Evolutionary conservation across 1,140 invertebrate species (phyloP).

Genomic region (Tetragnatha versicolor): DNA sequence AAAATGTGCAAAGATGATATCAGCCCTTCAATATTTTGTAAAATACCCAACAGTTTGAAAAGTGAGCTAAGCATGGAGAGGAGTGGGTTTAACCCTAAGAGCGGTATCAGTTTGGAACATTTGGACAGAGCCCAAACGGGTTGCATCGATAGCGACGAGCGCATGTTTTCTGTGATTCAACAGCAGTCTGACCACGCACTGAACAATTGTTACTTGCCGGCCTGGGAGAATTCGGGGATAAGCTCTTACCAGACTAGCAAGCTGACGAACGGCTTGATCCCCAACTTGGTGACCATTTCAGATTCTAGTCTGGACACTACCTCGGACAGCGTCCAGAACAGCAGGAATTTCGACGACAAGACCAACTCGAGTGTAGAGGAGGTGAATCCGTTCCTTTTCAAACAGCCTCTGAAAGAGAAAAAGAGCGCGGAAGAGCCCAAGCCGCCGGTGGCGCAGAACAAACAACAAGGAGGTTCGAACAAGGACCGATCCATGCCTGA

Average conservation of each 20-base stretch:
- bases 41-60: neutral
- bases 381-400: neutral
- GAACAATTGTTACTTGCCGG: neutral
- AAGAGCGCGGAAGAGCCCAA: neutral
- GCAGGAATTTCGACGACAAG: neutral
- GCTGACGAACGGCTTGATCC: neutral
- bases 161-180: slow-evolving; percentile 13
- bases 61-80: too few species aligned
- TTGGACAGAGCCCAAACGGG: neutral
- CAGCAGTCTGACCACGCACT: neutral
- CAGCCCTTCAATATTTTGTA: slow-evolving; percentile 30
- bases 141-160: slow-evolving; percentile 1
- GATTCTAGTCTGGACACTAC: neutral
- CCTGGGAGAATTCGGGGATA: neutral
- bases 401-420: neutral
- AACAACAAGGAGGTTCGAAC: neutral
- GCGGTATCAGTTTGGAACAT: slow-evolving; percentile 6
- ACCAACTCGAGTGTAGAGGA: slow-evolving; percentile 18
- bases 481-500: slow-evolving; percentile 23
- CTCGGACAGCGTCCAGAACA: slow-evolving; percentile 7
- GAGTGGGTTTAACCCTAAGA: neutral
- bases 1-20: slow-evolving; percentile 54
- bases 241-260: neutral
- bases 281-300: neutral
- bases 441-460: neutral